Evolutionary conservation across 2,888 invertebrate genomes (phyloP), one percentile per base, ranked within the genome.

Genomic region (Cataglyphis albicans): DNA sequence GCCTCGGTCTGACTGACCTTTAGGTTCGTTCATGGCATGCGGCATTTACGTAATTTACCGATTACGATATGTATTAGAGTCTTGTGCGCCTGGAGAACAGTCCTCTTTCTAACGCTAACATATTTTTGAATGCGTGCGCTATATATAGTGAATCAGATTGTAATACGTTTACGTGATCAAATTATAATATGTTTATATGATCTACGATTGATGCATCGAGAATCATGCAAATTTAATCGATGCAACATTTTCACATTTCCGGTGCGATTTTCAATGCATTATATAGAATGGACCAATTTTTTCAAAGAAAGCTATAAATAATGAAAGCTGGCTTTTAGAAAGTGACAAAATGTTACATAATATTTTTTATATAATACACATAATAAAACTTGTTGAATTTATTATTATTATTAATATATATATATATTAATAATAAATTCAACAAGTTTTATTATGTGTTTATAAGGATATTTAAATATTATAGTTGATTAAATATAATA

Each of bases 1-100:
- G 88, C 92, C 93, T 92, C 92, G 91, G 92, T 91, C 92, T 93
- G 87, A 91, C 89, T 93, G 93, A 93, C 93, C 93, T 93, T 93
- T 93, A 92, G 90, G 91, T 92, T 92, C 89, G 91, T 92, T 91
- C 92, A 91, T 92, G 93, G 93, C 92, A 93, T 92, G 93, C 93
- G 93, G 93, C 93, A 93, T 93, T 93, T 93, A 93, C 93, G 93
- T 93, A 93, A 90, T 90, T 90, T 89, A 90, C 89, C 90, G 90
- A 90, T 90, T 90, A 90, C 90, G 90, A 90, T 35, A 35, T 90
- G 90, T 90, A 90, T 90, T 90, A 90, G 90, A 90, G 61, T 87
- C 86, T 84, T 86, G 85, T 90, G 76, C 85, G 83, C 86, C 86
- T 88, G 86, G 88, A 89, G 87, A 89, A 88, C 87, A 84, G 85